A percentile compares a stretch with the other conserved stretches of the same genome.
Evolutionary conservation across 2,113 vertebrate species (phyloP).

Genomic region (Nansenia antarctica): DNA sequence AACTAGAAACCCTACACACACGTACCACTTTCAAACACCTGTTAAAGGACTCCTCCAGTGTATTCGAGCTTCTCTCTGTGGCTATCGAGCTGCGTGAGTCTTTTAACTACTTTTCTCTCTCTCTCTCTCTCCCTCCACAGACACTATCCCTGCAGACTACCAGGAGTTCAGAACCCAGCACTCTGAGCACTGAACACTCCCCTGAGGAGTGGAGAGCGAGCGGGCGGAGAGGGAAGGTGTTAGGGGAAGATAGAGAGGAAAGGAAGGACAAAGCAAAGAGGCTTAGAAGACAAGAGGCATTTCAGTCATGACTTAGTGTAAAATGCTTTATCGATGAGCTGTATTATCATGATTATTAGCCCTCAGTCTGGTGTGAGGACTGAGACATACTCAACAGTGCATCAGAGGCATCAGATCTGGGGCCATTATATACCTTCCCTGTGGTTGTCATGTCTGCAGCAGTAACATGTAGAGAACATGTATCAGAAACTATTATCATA

Average conservation of each 20-base stretch:
- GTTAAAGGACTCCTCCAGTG: no score
- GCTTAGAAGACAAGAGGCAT: background rate
- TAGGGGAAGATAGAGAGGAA: background rate
- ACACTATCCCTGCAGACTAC: slow-evolving; percentile 92
- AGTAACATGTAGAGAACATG: background rate
- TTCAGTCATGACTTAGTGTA: background rate
- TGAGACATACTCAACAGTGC: background rate
- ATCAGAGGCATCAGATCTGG: no score
- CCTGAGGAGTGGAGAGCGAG: background rate
- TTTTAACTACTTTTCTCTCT: background rate
- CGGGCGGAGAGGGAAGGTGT: background rate
- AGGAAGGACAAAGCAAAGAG: background rate
- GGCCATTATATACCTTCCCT: background rate
- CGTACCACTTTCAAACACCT: no score
- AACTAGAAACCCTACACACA: background rate
- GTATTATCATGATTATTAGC: background rate
- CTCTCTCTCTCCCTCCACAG: slow-evolving; percentile 70
- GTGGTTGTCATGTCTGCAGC: background rate
- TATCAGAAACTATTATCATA: background rate
- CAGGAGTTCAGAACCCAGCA: slow-evolving; percentile 81
- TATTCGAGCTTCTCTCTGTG: no score
- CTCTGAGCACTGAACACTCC: slow-evolving; percentile 54
- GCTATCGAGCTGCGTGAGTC: background rate
- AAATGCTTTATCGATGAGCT: no score
- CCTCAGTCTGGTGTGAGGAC: background rate